Evolutionary conservation across 1,140 invertebrate species (phyloP).

Genomic region (Meloidogyne hapla): DNA sequence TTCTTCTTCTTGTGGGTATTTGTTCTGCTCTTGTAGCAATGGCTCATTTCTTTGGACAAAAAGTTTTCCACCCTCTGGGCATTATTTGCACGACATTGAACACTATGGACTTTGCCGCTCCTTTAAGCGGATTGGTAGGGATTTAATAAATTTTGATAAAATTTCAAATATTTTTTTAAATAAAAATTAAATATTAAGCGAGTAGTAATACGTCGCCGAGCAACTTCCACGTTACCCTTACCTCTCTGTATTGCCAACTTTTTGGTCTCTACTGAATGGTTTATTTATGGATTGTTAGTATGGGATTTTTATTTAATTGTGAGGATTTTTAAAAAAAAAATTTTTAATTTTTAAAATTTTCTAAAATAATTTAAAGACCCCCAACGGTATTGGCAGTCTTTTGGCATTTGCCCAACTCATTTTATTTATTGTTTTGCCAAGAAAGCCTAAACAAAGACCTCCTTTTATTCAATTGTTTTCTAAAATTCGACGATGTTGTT

Average conservation of each 20-base stretch:
- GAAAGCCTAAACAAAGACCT: conserved; percentile 58
- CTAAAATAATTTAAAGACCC: conserved; percentile 45
- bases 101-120: conserved; percentile 60
- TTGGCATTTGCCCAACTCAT: conserved; percentile 56
- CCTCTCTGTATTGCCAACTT: conserved; percentile 64
- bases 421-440: conserved; percentile 58
- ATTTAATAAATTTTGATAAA: too few relatives aligned
- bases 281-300: conserved; percentile 58
- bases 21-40: conserved; percentile 48
- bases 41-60: conserved; percentile 59
- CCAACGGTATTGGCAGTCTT: conserved; percentile 60
- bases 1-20: conserved; percentile 44
- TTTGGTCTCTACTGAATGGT: conserved; percentile 62
- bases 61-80: conserved; percentile 62
- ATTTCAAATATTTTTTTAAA: conserved; percentile 12
- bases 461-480: conserved; percentile 48
- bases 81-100: conserved; percentile 62
- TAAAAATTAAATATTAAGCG: conserved; percentile 33
- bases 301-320: conserved; percentile 63
- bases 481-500: conserved; percentile 39
- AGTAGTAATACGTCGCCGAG: conserved; percentile 60
- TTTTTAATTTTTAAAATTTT: background rate
- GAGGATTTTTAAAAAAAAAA: conserved; percentile 37
- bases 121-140: conserved; percentile 58
- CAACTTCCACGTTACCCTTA: conserved; percentile 63